Evolutionary conservation across 2,888 invertebrate species (phyloP), one percentile per base, ranked within the genome.

Genomic region (Seira ritae): DNA sequence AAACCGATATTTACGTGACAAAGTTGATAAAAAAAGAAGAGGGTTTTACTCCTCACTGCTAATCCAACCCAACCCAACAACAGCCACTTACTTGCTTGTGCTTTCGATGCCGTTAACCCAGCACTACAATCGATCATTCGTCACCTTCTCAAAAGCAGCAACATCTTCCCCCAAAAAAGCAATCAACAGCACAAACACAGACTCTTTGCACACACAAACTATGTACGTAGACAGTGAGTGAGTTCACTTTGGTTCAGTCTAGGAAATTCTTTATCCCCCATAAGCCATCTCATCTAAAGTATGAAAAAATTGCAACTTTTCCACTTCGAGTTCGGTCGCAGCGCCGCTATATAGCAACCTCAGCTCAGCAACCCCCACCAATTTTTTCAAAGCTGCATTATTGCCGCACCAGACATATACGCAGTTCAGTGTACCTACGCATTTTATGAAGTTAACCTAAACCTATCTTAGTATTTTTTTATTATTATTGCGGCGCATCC

Each of bases 401-500:
- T 60, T 60, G 42, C 42, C 42, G 42, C 42, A 42, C 4, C 42
- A 42, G 42, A 42, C 60, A 60, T 8, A 42, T 42, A 42, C 60
- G 12, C 60, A 10, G 60, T n/a, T 42, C 60, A 60, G n/a, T 4
- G 17, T 60, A 60, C 60, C 60, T n/a, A 10, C 60, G 60, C 17
- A 60, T n/a, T 10, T 60, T 60, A 4, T 60, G 60, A 60, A 8
- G 60, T 60, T 17, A 60, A 60, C 60, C 60, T n/a, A n/a, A n/a
- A n/a, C n/a, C n/a, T n/a, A n/a, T 60, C 3, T 10, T n/a, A n/a
- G n/a, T 60, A 3, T n/a, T 17, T 60, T n/a, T 60, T 60, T 60
- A 60, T 60, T 60, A 17, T n/a, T 60, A 60, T 60, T 60, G 17
- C 60, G 3, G 17, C 60, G 60, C 60, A 60, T 60, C 60, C 60